Conservation (phyloP, 1,140 invertebrate genomes). For the Zaprionus kolodkinae region DNA sequence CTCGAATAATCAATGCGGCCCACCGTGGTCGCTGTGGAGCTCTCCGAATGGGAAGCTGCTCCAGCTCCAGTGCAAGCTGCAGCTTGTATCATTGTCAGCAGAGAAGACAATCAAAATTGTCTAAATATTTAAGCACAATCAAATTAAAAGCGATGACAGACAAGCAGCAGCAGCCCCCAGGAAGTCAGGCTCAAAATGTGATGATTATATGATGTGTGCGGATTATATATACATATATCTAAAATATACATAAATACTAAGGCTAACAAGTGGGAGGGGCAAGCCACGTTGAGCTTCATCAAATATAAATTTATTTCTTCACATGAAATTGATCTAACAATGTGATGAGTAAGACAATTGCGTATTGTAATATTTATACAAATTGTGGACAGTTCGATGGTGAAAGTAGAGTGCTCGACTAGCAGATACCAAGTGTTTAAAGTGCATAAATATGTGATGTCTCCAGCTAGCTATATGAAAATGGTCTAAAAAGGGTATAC, state of each 20-base stretch:
- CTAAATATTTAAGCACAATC: constrained; percentile 61
- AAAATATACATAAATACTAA: too few species aligned
- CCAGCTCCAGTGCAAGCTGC: constrained; percentile 22
- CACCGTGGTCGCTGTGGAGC: neutral
- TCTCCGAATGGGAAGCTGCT: neutral
- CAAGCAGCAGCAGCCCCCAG: neutral
- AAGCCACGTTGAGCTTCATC: neutral
- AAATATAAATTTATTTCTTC: neutral
- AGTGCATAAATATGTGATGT: neutral
- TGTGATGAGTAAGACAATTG: neutral
- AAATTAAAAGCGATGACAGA: constrained; percentile 45
- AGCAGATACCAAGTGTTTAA: neutral
- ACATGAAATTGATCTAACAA: neutral
- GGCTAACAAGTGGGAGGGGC: neutral
- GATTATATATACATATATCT: neutral
- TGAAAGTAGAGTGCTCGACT: neutral
- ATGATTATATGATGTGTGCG: constrained; percentile 1
- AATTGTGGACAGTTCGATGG: neutral
- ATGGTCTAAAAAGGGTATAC: too few species aligned
- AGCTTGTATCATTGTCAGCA: constrained; percentile 28
- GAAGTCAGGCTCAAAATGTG: neutral
- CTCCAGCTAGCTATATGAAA: too few species aligned
- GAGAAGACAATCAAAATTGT: constrained; percentile 67
- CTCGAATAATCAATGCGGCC: constrained; percentile 62
- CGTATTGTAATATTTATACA: neutral